Evolutionary conservation across 2,888 invertebrate genomes (phyloP), one percentile per base, ranked within the genome.

Genomic region (Rosalia funebris): DNA sequence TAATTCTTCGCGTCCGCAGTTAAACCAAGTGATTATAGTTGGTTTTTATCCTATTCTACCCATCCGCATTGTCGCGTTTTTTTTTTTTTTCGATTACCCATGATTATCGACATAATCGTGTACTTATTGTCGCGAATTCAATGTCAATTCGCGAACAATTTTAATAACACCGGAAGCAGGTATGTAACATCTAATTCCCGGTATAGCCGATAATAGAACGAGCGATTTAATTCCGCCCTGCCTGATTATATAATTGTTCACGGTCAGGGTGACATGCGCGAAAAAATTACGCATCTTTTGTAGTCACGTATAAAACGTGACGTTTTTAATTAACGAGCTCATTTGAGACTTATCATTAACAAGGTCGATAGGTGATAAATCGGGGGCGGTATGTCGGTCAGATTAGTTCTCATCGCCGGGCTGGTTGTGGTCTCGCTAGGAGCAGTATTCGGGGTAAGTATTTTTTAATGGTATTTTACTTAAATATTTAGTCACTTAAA

Each of bases 231-330:
- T 67, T 68, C 37, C 57, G n/a, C n/a, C n/a, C n/a, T 65, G 54
- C 46, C 47, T 66, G 62, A 73, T 75, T 75, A 73, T 68, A 62
- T 73, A 74, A 74, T 57, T 59, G 19, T 70, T 70, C 75, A 75
- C 60, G 73, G 75, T 71, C 73, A 75, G 68, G 72, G 72, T 63
- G 61, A 69, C 71, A 69, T 68, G 69, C 64, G 60, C 57, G 20
- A 62, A 45, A 60, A 65, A 65, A 36, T 52, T 53, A 60, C 62
- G 62, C 37, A 47, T 54, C 53, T 52, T 56, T 19, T 44, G 14
- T 31, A 16, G 7, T 17, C 11, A 37, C 14, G 15, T 66, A 66
- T 66, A 66, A 60, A 66, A 52, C 20, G 19, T 47, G 52, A 57
- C 37, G 16, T 41, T 39, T 56, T 45, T 34, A 62, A 46, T 53